phyloP scores from a whole-genome alignment of 2,113 vertebrate species.

The Microcebus ravelobensis region DNA sequence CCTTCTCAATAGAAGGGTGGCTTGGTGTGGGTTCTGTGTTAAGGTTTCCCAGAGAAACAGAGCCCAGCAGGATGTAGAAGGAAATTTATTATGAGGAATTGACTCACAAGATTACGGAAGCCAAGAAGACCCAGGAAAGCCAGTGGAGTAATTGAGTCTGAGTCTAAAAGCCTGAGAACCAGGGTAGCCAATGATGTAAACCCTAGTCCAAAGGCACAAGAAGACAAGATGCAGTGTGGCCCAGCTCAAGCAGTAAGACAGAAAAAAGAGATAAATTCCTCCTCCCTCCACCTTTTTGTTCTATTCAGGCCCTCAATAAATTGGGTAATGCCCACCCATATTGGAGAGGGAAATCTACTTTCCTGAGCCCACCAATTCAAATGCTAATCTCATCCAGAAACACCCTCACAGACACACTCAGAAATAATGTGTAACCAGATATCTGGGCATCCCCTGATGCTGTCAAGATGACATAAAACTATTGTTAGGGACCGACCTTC shows the following conservation, averaged over 20 bases:
- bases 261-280: too few relatives aligned
- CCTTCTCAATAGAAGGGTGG: neutral
- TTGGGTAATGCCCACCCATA: accelerated
- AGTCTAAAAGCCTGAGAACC: neutral
- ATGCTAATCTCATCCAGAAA: neutral
- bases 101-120: neutral
- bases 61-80: neutral
- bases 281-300: neutral
- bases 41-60: neutral
- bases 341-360: neutral
- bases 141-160: neutral
- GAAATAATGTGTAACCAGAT: neutral
- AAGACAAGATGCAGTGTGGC: neutral
- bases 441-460: neutral
- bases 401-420: neutral
- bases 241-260: neutral
- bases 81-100: neutral
- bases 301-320: neutral
- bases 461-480: neutral
- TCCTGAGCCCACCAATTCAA: accelerated
- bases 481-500: too few relatives aligned
- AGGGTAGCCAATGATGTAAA: neutral
- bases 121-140: too few relatives aligned
- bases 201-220: neutral
- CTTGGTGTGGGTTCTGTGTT: neutral